Percentiles rank a stretch among this genome's conserved stretches.
Conservation (phyloP, 2,888 invertebrate genomes). For the Lycaena phlaeas region DNA sequence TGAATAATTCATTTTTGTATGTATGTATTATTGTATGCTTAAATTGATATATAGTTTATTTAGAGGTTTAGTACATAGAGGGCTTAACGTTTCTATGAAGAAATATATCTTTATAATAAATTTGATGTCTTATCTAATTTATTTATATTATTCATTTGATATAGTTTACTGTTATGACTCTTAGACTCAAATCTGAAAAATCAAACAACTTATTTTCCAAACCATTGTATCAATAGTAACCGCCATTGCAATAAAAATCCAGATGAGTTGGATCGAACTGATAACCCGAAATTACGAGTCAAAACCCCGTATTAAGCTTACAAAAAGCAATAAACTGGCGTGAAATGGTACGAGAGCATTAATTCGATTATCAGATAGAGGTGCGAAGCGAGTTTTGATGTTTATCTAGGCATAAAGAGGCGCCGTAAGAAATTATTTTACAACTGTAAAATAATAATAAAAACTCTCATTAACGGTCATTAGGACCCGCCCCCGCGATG, state of each 20-base stretch:
- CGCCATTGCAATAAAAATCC: slow-evolving; percentile 37
- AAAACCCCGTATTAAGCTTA: slow-evolving; percentile 57
- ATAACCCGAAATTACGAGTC: slow-evolving; percentile 64
- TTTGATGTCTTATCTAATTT: no score
- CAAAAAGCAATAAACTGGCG: slow-evolving; percentile 68
- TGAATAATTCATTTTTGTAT: no score
- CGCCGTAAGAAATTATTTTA: slow-evolving; percentile 69
- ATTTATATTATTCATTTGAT: no score
- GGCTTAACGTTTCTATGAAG: no score
- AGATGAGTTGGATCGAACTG: slow-evolving; percentile 64
- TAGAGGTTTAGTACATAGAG: no score
- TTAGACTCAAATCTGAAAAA: neutral
- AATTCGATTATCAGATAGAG: slow-evolving; percentile 73
- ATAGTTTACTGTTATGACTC: no score
- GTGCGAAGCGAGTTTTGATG: slow-evolving; percentile 72
- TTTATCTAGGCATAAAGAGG: slow-evolving; percentile 72
- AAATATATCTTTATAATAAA: no score
- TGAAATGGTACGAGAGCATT: slow-evolving; percentile 68
- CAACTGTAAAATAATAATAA: slow-evolving; percentile 70
- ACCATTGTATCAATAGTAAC: slow-evolving; percentile 13
- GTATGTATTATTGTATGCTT: no score
- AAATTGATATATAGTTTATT: no score
- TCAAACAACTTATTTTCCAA: slow-evolving; percentile 8
- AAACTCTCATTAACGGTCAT: slow-evolving; percentile 69
- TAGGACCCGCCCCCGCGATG: slow-evolving; percentile 64